Conservation (phyloP, 2,113 vertebrate genomes). For the Cebus imitator region DNA sequence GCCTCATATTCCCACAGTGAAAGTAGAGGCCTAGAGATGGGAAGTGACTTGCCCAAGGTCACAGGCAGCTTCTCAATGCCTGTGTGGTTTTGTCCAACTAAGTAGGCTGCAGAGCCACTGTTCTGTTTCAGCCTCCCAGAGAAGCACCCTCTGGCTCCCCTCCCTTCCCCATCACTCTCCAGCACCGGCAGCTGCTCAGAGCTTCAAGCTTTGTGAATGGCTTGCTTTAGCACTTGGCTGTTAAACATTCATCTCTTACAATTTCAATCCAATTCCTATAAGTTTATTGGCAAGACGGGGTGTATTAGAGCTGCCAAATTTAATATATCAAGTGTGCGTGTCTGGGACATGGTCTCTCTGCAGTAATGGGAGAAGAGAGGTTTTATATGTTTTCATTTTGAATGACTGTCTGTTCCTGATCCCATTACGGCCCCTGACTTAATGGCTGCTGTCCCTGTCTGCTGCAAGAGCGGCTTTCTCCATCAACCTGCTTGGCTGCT, state of each 20-base stretch:
- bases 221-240: conserved; percentile 65
- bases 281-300: conserved; percentile 78
- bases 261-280: conserved; percentile 77
- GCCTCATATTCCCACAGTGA: background rate
- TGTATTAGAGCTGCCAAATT: conserved; percentile 77
- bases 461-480: background rate
- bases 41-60: background rate
- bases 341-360: conserved; percentile 57
- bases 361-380: conserved; percentile 68
- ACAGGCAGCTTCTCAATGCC: background rate
- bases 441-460: conserved; percentile 47
- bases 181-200: conserved; percentile 10
- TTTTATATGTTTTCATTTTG: conserved; percentile 74
- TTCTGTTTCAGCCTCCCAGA: background rate
- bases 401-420: conserved; percentile 61
- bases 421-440: conserved; percentile 64
- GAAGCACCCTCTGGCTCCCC: background rate
- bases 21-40: background rate
- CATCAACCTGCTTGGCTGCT: background rate
- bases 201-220: conserved; percentile 55
- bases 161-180: conserved; percentile 2
- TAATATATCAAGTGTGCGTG: conserved; percentile 69
- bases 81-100: background rate
- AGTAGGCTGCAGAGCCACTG: background rate
- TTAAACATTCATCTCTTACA: conserved; percentile 73